Percentiles rank a stretch among this genome's conserved stretches.
Conservation (phyloP, 53 echinoderm and acorn worm genomes). For the Stichopus horrens region DNA sequence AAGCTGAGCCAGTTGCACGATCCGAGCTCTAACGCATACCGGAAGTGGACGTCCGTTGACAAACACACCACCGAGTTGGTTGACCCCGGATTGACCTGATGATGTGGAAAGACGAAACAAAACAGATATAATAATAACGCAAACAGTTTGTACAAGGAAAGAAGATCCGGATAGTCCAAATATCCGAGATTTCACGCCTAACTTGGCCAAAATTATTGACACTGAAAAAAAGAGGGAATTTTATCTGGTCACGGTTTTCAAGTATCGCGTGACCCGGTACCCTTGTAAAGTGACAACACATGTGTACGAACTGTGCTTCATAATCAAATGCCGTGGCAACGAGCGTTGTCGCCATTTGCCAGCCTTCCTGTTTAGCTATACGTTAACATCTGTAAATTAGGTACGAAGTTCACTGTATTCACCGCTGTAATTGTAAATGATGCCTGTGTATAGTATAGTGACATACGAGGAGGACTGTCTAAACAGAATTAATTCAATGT, state of each 20-base stretch:
- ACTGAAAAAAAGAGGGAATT: slow-evolving; percentile 4
- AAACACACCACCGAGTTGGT: slow-evolving; percentile 91
- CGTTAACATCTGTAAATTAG: too few relatives aligned
- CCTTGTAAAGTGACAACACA: neutral
- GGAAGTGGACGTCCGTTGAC: slow-evolving; percentile 95
- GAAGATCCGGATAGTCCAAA: neutral
- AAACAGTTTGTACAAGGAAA: slow-evolving; percentile 15
- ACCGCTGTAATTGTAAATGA: too few relatives aligned
- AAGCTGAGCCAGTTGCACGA: slow-evolving; percentile 93
- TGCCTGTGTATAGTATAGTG: too few relatives aligned
- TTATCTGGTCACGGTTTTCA: neutral
- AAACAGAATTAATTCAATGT: too few relatives aligned
- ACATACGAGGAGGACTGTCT: too few relatives aligned
- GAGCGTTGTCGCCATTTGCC: too few relatives aligned
- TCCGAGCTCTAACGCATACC: slow-evolving; percentile 89
- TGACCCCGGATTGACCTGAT: slow-evolving; percentile 94
- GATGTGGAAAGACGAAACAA: neutral
- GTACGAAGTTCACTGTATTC: too few relatives aligned
- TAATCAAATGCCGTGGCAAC: too few relatives aligned
- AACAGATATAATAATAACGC: neutral
- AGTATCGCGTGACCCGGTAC: neutral
- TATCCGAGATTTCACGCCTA: slow-evolving; percentile 25
- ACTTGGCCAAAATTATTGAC: neutral
- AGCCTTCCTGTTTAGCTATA: too few relatives aligned
- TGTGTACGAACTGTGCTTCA: neutral